Base-by-base conservation (phyloP, 2,797 vertebrate species). In the Melanotaenia trifasciata region DNA sequence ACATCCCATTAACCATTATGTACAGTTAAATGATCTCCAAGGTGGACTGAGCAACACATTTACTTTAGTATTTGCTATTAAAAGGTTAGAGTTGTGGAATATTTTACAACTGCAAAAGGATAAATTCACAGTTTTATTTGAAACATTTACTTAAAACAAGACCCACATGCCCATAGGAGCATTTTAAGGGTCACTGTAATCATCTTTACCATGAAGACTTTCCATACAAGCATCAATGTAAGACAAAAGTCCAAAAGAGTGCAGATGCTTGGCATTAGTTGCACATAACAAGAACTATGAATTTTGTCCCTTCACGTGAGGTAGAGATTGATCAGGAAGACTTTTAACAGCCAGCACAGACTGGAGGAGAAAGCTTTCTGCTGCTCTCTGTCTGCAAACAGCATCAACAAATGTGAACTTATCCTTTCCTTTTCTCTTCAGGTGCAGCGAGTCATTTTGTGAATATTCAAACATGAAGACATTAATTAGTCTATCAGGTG, bases 11-110 rank as follows among this genome's bases (percentile, higher is more conserved):
- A 35, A 35, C 16, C 33, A 3, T 56, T 0, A n/a, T n/a, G 47
- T 1, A 36, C 16, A 71, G 11, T 0, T 1, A 32, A 24, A n/a
- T 9, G 7, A 57, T 56, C 75, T 79, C 77, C 40, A 5, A 90
- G 89, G 88, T 58, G 16, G 79, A 90, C 90, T 87, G 91, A 92
- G 88, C 86, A 89, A 87, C 79, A 70, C 59, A 1, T 64, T 5
- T 0, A 60, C 24, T 58, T 57, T 30, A 45, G 56, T 43, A 20
- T 67, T 3, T 47, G 36, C 38, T 71, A 58, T 30, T 59, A 54
- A 35, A 26, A 20, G 24, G 73, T 79, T 79, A 81, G 71, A 28
- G 5, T 26, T 51, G 62, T 58, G 67, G 16, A 56, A 43, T 26
- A 36, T 33, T 58, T 67, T 73, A 68, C 57, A 5, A 58, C 40